Evolutionary conservation across 2,888 invertebrate species (phyloP), one percentile per base, ranked within the genome.

Genomic region (Drosophila ustulata): DNA sequence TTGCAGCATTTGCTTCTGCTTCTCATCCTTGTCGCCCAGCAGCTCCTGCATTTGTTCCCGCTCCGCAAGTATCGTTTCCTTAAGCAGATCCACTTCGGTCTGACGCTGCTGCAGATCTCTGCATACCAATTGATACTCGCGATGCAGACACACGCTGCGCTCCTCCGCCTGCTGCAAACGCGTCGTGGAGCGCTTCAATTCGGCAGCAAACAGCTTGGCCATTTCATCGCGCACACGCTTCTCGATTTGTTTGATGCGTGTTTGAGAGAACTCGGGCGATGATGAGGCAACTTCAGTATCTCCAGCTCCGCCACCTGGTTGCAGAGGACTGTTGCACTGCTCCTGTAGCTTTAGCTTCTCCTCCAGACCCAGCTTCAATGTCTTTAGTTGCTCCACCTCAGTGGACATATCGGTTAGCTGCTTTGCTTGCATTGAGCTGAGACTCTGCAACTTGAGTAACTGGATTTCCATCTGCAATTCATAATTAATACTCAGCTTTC

Each of bases 141-240:
- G 75, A 53, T 90, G 88, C 6, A 92, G 52, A 39, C 70, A 63
- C 4, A 67, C 26, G 49, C 84, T 79, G 46, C 89, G 80, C 43
- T 89, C 89, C 76, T 82, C 92, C 76, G 37, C 89, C 86, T 75
- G 93, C 78, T 93, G 76, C 78, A 93, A 58, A 91, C 93, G 61
- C 84, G 90, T 71, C 90, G 93, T 72, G 89, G 89, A 88, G 88
- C 93, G 93, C 89, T 94, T 94, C 76, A 95, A 93, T 91, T 95
- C 95, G 28, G 93, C 83, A 0, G 94, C 94, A 75, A 94, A 95
- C 66, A 95, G 94, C 77, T 94, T 94, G 0, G 95, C 95, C 93
- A 95, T 94, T 88, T 95, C 95, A 71, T 95, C 94, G 1, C 95
- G 93, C 59, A 95, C 94, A 0, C 94, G 94, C 37, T 89, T 80